Evolutionary conservation across 2,888 invertebrate genomes (phyloP), one percentile per base, ranked within the genome.

Genomic region (Rhingia rostrata): DNA sequence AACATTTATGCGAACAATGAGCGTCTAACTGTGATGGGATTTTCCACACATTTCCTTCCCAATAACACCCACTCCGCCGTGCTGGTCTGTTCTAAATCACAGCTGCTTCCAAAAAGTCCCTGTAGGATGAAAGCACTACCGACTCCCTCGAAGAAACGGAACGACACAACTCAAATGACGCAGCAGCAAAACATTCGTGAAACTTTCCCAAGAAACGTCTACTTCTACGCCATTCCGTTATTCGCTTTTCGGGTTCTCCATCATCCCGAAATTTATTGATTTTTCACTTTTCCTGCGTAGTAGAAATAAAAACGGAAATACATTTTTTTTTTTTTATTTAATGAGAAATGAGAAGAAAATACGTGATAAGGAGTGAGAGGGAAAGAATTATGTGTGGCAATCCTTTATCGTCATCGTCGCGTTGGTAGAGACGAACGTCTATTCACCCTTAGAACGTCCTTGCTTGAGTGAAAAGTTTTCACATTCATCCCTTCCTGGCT

Each of bases 1-100:
- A 83, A 83, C 82, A 78, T 83, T 83, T 78, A 78, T 83, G 66
- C 82, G 82, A 83, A 83, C 82, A 83, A 83, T 78, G 72, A 83
- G 78, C 78, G 51, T 83, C 72, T 67, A 78, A 83, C 72, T 83
- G 82, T 72, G 77, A 72, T 45, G 66, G 75, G 82, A 82, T 82
- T 77, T 72, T 56, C 66, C 51, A 56, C 78, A 58, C 45, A 45
- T 58, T 45, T 30, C 22, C 9, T 47, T 47, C 47, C 47, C 7
- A 49, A 30, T 9, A 6, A 12, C 41, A 33, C 43, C 22, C 33
- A 6, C 30, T 30, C 9, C 6, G 2, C 4, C 22, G 7, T n/a
- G 3, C 1, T 37, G 30, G 12, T 4, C 22, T 22, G 32, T 12
- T 9, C 10, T 7, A 33, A 56, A 45, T 35, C 70, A 78, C 82